A percentile compares a stretch with the other conserved stretches of the same genome.
Conservation (phyloP, 2,113 vertebrate genomes). For the Oxyruncus cristatus region DNA sequence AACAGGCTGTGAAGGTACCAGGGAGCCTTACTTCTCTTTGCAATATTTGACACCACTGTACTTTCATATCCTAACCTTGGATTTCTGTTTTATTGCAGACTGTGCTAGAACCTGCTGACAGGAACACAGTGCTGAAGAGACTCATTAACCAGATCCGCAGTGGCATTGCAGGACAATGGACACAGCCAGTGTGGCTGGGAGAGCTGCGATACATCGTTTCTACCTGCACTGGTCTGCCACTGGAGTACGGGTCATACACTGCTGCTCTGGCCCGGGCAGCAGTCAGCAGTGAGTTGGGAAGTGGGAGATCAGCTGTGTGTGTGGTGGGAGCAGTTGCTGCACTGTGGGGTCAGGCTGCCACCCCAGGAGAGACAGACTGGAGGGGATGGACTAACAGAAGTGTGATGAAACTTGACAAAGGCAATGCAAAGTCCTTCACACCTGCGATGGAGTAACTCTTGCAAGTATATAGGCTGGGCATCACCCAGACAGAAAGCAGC, state of each 20-base stretch:
- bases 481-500: background rate
- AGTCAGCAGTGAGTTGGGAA: slow-evolving; percentile 45
- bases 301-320: rapidly evolving
- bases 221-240: slow-evolving; percentile 75
- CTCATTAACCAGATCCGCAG: slow-evolving; percentile 32
- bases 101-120: background rate
- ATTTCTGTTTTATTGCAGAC: background rate
- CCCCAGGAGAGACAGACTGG: background rate
- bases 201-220: slow-evolving; percentile 76
- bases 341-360: background rate
- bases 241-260: slow-evolving; percentile 74
- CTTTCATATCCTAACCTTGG: background rate
- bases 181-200: slow-evolving; percentile 69
- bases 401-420: background rate
- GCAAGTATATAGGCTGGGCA: background rate
- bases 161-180: slow-evolving; percentile 47
- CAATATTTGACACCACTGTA: rapidly evolving
- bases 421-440: background rate
- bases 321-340: background rate
- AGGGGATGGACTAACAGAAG: background rate
- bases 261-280: slow-evolving; percentile 68
- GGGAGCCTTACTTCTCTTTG: background rate
- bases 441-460: background rate
- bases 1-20: slow-evolving; percentile 72
- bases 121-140: background rate